Evolutionary conservation across 1,140 invertebrate genomes (phyloP), one percentile per base, ranked within the genome.

Genomic region (Scaptomyza pallida): DNA sequence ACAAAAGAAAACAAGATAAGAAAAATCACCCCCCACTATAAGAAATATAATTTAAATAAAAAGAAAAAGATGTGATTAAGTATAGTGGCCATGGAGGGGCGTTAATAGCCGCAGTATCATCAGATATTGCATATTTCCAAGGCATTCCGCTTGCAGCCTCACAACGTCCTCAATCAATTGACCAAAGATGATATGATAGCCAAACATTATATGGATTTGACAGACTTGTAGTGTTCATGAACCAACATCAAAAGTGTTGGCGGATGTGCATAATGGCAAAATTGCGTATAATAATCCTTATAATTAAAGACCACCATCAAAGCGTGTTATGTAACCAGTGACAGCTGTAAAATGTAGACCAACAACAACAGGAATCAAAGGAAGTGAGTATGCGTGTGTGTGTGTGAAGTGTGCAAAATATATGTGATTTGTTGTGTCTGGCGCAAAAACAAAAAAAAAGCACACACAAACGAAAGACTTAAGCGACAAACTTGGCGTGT

Each of bases 271-370:
- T 71, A 80, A 80, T 86, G 65, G 9, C 62, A 73, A 83, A 65
- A 79, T 75, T 72, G 71, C 71, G 62, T 74, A 73, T 72, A 86
- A 86, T 86, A 86, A 86, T 86, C 80, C 80, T 85, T 85, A 86
- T 86, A 82, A 86, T 85, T 85, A 85, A 72, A 68, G 63, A 71
- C 56, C 62, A 70, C 33, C 62, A 70, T 16, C 50, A 12, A 37
- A 51, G 44, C 57, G 23, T 0, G 41, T 67, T 67, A 60, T 35
- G 13, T 60, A 72, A 72, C 47, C 47, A 13, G 23, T 16, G 13
- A 35, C 63, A 74, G 70, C 59, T 71, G 64, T 67, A 47, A 73
- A 86, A 75, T 77, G 76, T 86, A 47, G 77, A 78, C 47, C 77
- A 52, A 65, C 75, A 45, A 51, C 63, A 68, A 52, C 64, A 74